Evolutionary conservation across 2,797 vertebrate genomes (phyloP), one percentile per base, ranked within the genome.

Genomic region (Sebastes taczanowskii): DNA sequence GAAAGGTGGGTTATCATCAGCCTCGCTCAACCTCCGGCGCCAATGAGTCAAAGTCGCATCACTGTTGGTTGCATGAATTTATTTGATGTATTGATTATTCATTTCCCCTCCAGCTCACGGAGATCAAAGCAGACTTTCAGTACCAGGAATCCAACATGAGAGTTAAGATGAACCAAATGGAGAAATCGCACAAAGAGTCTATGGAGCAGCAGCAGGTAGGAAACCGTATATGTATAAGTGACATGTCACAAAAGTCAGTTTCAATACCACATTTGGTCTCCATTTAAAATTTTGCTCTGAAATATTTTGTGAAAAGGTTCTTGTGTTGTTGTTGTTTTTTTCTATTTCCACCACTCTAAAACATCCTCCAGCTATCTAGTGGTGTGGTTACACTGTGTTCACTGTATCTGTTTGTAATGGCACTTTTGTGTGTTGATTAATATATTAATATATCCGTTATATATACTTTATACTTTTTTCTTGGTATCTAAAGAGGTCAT

Each of bases 121-220:
- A 99, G 90, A 82, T 99, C 73, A 99, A 99, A 92, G 99, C 98
- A 49, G 99, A 99, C 88, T 99, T 99, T 91, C 98, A 99, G 92
- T 99, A 99, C 91, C 99, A 99, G 93, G 99, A 99, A 83, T 98
- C 97, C 80, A 99, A 98, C 83, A 96, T 99, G 95, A 97, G 99
- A 93, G 96, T 97, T 58, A 99, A 99, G 93, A 99, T 99, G 99
- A 99, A 99, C 94, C 98, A 97, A 93, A 99, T 99, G 98, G 99
- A 99, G 83, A 99, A 99, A 86, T 95, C 97, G 23, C 99, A 99
- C 93, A 99, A 99, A 92, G 99, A 99, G 90, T 86, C 97, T 73
- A 98, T 99, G 95, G 99, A 99, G 92, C 97, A 96, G 75, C 96
- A 99, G 86, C 98, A 99, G 97, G 99, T 99, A 93, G 11, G 74